Base-by-base conservation (phyloP, 2,797 vertebrate genomes). In the Enteromius treurensis region DNA sequence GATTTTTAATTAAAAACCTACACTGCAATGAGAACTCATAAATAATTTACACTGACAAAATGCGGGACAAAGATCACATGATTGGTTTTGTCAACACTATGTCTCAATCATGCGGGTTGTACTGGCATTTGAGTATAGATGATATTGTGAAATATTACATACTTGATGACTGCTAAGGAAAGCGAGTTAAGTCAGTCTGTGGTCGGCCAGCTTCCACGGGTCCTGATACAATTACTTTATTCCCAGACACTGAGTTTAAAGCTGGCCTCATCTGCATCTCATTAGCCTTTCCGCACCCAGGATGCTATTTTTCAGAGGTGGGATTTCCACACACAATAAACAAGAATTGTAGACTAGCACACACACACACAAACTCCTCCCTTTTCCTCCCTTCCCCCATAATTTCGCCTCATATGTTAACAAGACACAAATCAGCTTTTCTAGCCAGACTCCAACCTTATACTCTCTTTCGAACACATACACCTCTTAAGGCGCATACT, bases 51-150 rank as follows among this genome's bases (percentile, higher is more conserved):
- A 14, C 15, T 47, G 13, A 75, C 64, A 71, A 32, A 45, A 34
- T 26, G 19, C 26, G 13, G 47, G 62, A 75, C 47, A 15, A 65
- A 71, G 45, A 40, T 19, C 6, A 32, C 23, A 55, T 40, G 32
- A 55, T 73, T 81, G 21, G 40, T 21, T 83, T 73, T 60, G 37
- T 70, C 29, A 83, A 51, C 29, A 80, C 60, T 70, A 51, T 37
- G 7, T 69, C 65, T 86, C 40, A 80, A 64, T 83, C 69, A 74
- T 89, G 76, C 79, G 77, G 83, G 85, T 86, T 81, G 71, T 84
- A 86, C 84, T 88, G 88, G 88, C 85, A 79, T 91, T 89, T 47
- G 74, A 79, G 85, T 90, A 86, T 84, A 90, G 87, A 85, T 55
- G 79, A 42, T 6, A 15, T 69, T 64, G 23, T 64, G 55, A 73